A percentile compares a stretch with the other conserved stretches of the same genome.
phyloP scores from a whole-genome alignment of 2,797 vertebrate genomes.

The Pelodytes ibericus region DNA sequence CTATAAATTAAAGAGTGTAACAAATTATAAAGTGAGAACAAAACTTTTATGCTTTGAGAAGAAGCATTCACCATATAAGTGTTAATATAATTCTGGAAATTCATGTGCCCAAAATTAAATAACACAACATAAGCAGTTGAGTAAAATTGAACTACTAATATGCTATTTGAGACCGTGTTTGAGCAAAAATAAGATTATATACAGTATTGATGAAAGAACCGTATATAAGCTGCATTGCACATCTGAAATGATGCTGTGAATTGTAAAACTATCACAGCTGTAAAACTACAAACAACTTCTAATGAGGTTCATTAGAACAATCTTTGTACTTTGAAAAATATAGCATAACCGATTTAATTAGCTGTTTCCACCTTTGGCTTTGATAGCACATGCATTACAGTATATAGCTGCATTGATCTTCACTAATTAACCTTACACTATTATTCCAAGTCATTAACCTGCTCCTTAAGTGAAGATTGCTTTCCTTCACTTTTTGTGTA shows the following conservation, averaged over 20 bases:
- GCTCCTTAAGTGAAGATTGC: constrained; percentile 46
- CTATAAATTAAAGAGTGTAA: too few relatives aligned
- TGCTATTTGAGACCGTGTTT: too few relatives aligned
- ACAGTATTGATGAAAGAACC: not conserved
- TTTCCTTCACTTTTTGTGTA: constrained; percentile 30
- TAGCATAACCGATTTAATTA: constrained; percentile 44
- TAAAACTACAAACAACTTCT: constrained; percentile 8
- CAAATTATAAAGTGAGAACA: too few relatives aligned
- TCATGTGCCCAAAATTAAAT: too few relatives aligned
- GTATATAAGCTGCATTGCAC: not conserved
- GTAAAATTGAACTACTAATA: too few relatives aligned
- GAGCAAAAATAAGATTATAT: not conserved
- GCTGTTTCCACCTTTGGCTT: constrained; percentile 42
- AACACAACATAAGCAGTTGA: too few relatives aligned
- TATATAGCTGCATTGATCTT: constrained; percentile 52
- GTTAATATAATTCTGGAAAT: too few relatives aligned
- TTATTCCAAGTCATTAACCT: constrained; percentile 53
- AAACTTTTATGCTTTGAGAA: too few relatives aligned
- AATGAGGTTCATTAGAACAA: constrained; percentile 24
- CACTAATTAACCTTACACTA: constrained; percentile 52
- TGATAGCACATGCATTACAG: constrained; percentile 40
- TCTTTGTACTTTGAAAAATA: constrained; percentile 38
- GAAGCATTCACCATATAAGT: too few relatives aligned
- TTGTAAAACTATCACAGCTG: not conserved
- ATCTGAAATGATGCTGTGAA: not conserved